Conservation (phyloP, 2,113 vertebrate species). For the Heloderma charlesbogerti region DNA sequence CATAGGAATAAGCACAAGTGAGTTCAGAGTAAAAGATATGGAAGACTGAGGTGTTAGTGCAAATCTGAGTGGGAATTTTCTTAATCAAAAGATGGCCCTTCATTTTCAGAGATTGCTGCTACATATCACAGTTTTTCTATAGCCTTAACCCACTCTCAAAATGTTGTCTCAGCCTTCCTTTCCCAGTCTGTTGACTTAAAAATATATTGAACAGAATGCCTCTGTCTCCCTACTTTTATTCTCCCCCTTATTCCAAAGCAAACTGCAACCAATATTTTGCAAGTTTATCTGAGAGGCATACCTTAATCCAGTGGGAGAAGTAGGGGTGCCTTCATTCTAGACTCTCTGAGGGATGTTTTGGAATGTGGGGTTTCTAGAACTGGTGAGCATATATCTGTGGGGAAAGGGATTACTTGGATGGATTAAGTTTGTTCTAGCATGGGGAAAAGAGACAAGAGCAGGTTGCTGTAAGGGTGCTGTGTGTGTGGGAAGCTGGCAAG, state of each 20-base stretch:
- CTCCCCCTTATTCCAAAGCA: not conserved
- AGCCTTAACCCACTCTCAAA: too few relatives aligned
- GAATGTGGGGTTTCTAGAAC: not conserved
- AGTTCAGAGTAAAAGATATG: not conserved
- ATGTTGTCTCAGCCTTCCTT: not conserved
- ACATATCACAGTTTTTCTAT: not conserved
- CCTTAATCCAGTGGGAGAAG: not conserved
- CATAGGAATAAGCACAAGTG: not conserved
- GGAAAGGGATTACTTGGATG: not conserved
- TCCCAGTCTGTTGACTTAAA: not conserved
- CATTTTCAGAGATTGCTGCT: too few relatives aligned
- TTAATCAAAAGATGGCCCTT: not conserved
- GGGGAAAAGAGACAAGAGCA: not conserved
- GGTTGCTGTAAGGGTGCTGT: too few relatives aligned
- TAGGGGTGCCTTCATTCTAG: too few relatives aligned
- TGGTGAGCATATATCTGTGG: rapidly evolving
- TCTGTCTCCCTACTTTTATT: not conserved
- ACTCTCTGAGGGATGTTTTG: not conserved
- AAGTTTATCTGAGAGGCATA: not conserved
- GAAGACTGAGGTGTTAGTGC: not conserved
- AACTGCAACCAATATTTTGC: not conserved
- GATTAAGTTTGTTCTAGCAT: not conserved
- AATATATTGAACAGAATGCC: not conserved
- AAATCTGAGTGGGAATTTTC: not conserved
- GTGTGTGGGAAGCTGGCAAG: not conserved